phyloP scores from a whole-genome alignment of 1,140 invertebrate species.

The Panonychus citri region DNA sequence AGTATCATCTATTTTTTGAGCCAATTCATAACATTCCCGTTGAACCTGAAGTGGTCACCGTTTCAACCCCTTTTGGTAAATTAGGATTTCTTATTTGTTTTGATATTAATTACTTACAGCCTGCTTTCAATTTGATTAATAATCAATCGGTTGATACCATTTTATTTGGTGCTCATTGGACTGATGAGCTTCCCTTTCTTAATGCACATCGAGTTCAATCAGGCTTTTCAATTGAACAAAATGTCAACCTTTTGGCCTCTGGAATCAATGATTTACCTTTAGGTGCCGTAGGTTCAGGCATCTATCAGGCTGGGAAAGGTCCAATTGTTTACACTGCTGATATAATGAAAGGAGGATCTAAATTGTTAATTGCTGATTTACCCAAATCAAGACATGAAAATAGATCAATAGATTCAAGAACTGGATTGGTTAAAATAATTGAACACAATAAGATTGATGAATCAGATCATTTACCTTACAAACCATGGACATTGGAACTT shows the following conservation, averaged over 20 bases:
- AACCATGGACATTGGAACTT: not conserved
- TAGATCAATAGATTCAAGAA: not conserved
- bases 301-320: not conserved
- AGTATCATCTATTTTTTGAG: slow-evolving; percentile 42
- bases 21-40: slow-evolving; percentile 25
- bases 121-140: slow-evolving; percentile 28
- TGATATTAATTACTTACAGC: slow-evolving; percentile 42
- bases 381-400: not conserved
- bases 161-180: slow-evolving; percentile 44
- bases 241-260: not conserved
- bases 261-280: not conserved
- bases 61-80: slow-evolving; percentile 26
- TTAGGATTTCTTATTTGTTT: slow-evolving; percentile 54
- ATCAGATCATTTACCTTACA: not conserved
- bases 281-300: not conserved
- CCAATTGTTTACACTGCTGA: not conserved
- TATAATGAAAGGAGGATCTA: not conserved
- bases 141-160: slow-evolving; percentile 36
- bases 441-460: not conserved
- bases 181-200: slow-evolving; percentile 41
- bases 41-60: slow-evolving; percentile 29
- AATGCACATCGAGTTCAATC: slow-evolving; percentile 6
- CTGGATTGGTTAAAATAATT: not conserved
- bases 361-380: not conserved
- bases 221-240: not conserved